Percentiles rank a stretch among this genome's conserved stretches.
Evolutionary conservation across 2,797 vertebrate species (phyloP).

Genomic region (Coranthus polyacanthus): DNA sequence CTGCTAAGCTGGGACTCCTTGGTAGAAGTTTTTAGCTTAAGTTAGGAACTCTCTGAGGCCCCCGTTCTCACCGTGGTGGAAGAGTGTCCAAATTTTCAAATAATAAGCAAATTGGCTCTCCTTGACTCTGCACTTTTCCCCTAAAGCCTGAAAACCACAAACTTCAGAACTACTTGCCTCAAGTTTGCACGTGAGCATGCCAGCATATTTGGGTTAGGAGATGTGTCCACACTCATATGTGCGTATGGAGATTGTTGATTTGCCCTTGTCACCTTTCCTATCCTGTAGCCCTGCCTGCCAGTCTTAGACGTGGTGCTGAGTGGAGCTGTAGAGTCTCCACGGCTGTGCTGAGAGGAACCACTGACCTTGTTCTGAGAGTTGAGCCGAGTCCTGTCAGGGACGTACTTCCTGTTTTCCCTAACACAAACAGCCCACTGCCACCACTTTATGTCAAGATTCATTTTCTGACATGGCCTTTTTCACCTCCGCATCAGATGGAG

Average conservation of each 20-base stretch:
- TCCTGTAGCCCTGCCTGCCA: constrained; percentile 42
- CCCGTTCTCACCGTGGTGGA: too few relatives aligned
- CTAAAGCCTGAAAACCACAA: constrained; percentile 36
- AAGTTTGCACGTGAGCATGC: constrained; percentile 32
- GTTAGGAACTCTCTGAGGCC: too few relatives aligned
- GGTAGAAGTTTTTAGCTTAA: too few relatives aligned
- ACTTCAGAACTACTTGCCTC: constrained; percentile 46
- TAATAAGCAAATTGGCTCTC: constrained; percentile 29
- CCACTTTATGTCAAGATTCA: constrained; percentile 60
- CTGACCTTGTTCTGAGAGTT: constrained; percentile 59
- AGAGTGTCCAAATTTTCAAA: constrained; percentile 21
- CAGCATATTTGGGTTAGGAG: constrained; percentile 9
- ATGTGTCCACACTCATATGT: constrained; percentile 39
- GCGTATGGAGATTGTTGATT: constrained; percentile 47
- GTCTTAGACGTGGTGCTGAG: constrained; percentile 44
- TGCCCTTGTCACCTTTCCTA: constrained; percentile 55
- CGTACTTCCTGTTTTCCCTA: constrained; percentile 43
- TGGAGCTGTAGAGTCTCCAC: constrained; percentile 35
- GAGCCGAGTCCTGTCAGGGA: constrained; percentile 50
- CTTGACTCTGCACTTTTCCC: constrained; percentile 30
- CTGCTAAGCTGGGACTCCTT: too few relatives aligned
- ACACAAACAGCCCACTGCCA: constrained; percentile 52
- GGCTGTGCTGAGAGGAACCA: constrained; percentile 46
- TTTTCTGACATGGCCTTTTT: constrained; percentile 51
- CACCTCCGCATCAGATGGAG: constrained; percentile 46